Evolutionary conservation across 2,888 invertebrate species (phyloP), one percentile per base, ranked within the genome.

Genomic region (Drosophila hawaiiensis): DNA sequence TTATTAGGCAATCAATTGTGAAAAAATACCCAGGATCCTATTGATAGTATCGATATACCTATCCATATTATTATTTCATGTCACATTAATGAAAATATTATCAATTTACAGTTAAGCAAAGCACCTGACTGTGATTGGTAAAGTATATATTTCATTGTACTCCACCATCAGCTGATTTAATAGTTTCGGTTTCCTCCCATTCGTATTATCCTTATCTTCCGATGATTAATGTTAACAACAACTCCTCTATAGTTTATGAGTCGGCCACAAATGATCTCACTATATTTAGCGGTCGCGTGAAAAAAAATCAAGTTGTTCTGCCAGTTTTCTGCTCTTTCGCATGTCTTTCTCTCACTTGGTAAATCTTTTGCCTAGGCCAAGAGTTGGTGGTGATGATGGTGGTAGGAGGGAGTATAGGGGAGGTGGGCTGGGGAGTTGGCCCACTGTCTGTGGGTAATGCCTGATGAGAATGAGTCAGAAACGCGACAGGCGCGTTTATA

Each of bases 381-480:
- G 25, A 47, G 22, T 14, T 47, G 33, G 1, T 33, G 4, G 7
- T 16, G 22, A 47, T 25, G 47, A 16, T 25, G 16, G 22, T 1
- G 22, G 22, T 9, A 14, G 25, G 9, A 16, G 22, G 25, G 16
- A 47, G 7, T 47, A 22, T 47, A 14, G 14, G 14, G 6, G 43
- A 43, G 22, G 16, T 16, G 37, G 28, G 16, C 25, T 50, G 63
- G 43, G 49, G n/a, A 62, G 47, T 60, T 76, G 81, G 77, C 82
- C 79, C 74, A 82, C 74, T 78, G 82, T 73, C 60, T 64, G 58
- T 52, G 63, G 64, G 60, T 50, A 67, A 49, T 29, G 50, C 43
- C 54, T 53, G 28, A 63, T 28, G 28, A 68, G 53, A 76, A 76
- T 85, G 85, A 85, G 71, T 85, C 85, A 85, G 63, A 59, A n/a